phyloP scores from a whole-genome alignment of 2,888 invertebrate genomes.

The Danaus chrysippus region DNA sequence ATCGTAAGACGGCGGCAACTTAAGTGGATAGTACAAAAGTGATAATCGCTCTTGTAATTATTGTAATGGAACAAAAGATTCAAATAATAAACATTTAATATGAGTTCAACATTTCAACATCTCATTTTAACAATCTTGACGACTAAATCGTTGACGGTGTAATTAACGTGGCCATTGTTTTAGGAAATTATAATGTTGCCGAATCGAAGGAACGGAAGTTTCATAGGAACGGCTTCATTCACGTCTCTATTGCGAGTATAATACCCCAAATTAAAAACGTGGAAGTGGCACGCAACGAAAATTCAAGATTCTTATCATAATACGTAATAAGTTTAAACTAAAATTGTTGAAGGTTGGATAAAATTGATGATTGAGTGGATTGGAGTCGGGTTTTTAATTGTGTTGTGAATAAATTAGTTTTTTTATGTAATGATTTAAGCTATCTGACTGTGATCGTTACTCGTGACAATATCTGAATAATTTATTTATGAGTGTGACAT shows the following conservation, averaged over 20 bases:
- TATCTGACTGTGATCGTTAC: not conserved
- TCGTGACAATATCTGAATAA: not conserved
- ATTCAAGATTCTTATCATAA: slow-evolving; percentile 60
- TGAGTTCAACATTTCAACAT: slow-evolving; percentile 46
- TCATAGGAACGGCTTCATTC: slow-evolving; percentile 26
- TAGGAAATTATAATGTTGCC: slow-evolving; percentile 38
- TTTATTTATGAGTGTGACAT: not conserved
- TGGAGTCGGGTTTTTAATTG: slow-evolving; percentile 8
- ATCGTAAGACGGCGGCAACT: slow-evolving; percentile 13
- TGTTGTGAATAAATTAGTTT: slow-evolving; percentile 4
- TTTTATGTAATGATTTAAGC: too few species aligned
- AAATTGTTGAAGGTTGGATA: slow-evolving; percentile 47
- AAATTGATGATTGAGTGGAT: slow-evolving; percentile 23
- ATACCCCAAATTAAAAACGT: slow-evolving; percentile 49
- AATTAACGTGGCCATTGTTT: slow-evolving; percentile 62
- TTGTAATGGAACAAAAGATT: slow-evolving; percentile 19
- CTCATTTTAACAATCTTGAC: slow-evolving; percentile 52
- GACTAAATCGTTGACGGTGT: slow-evolving; percentile 61
- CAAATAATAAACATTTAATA: slow-evolving; percentile 30
- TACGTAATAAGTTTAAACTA: slow-evolving; percentile 59
- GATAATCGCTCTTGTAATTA: slow-evolving; percentile 22
- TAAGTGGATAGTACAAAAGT: slow-evolving; percentile 20
- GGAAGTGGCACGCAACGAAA: slow-evolving; percentile 64
- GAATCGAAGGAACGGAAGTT: slow-evolving; percentile 31
- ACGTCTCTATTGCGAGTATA: slow-evolving; percentile 30